Evolutionary conservation across 2,888 invertebrate species (phyloP).

Genomic region (Candidula unifasciata): DNA sequence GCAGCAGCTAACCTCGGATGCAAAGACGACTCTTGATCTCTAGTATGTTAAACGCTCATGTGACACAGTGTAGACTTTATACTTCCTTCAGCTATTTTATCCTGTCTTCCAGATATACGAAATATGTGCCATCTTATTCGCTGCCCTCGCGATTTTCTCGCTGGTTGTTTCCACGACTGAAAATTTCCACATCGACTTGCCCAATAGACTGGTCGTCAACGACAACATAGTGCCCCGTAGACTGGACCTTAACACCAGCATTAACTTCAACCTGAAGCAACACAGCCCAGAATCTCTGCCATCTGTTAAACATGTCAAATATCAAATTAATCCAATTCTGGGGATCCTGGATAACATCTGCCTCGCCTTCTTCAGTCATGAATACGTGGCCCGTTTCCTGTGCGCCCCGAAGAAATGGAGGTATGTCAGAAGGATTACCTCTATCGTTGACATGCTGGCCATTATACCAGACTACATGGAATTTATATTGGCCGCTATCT

Average conservation of each 20-base stretch:
- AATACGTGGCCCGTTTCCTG: slow-evolving; percentile 63
- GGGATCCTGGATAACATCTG: slow-evolving; percentile 62
- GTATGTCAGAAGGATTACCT: slow-evolving; percentile 58
- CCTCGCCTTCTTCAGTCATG: slow-evolving; percentile 68
- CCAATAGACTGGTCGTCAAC: background rate
- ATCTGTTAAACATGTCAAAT: slow-evolving; percentile 41
- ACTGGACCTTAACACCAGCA: background rate
- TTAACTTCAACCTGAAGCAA: too few relatives aligned
- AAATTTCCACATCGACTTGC: slow-evolving; percentile 39
- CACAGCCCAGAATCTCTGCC: too few relatives aligned
- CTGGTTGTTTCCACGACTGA: slow-evolving; percentile 54
- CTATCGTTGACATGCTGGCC: slow-evolving; percentile 60
- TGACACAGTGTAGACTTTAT: too few relatives aligned
- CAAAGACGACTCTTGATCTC: too few relatives aligned
- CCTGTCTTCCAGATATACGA: background rate
- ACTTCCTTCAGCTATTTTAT: background rate
- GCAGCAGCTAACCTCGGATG: too few relatives aligned
- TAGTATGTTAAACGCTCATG: too few relatives aligned
- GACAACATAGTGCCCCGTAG: too few relatives aligned
- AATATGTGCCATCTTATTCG: background rate
- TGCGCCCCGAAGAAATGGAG: slow-evolving; percentile 58
- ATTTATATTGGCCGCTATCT: slow-evolving; percentile 53
- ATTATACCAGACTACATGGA: slow-evolving; percentile 69
- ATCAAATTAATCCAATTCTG: slow-evolving; percentile 56
- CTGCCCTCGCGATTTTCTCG: slow-evolving; percentile 54